Conservation (phyloP, 2,113 vertebrate species). For the Colinus virginianus region DNA sequence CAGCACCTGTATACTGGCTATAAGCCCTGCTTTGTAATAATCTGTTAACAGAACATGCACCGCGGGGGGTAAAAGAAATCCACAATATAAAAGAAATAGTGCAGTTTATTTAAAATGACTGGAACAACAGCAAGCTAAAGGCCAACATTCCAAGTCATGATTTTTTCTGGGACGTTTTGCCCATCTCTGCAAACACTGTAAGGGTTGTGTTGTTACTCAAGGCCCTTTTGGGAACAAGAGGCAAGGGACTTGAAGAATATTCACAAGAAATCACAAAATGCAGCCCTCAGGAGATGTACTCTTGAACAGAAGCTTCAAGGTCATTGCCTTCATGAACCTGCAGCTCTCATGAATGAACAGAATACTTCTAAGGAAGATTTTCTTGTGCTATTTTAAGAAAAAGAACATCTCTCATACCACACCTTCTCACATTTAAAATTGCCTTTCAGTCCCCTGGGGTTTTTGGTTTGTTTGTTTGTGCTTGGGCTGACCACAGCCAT, state of each 20-base stretch:
- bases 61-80: background rate
- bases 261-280: background rate
- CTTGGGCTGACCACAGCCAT: background rate
- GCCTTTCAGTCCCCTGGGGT: background rate
- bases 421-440: background rate
- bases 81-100: background rate
- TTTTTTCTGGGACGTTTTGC: background rate
- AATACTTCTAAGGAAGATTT: background rate
- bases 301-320: background rate
- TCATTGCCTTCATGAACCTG: background rate
- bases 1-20: background rate
- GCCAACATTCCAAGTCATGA: background rate
- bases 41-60: background rate
- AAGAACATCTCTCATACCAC: background rate
- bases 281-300: background rate
- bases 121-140: background rate
- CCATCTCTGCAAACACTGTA: background rate
- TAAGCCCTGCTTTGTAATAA: background rate
- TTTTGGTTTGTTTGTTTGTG: background rate
- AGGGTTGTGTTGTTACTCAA: background rate
- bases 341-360: background rate
- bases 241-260: background rate
- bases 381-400: background rate
- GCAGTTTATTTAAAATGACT: background rate
- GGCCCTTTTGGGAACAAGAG: background rate